phyloP scores from a whole-genome alignment of 2,888 invertebrate genomes.

The Callyntrura guangdongensis region DNA sequence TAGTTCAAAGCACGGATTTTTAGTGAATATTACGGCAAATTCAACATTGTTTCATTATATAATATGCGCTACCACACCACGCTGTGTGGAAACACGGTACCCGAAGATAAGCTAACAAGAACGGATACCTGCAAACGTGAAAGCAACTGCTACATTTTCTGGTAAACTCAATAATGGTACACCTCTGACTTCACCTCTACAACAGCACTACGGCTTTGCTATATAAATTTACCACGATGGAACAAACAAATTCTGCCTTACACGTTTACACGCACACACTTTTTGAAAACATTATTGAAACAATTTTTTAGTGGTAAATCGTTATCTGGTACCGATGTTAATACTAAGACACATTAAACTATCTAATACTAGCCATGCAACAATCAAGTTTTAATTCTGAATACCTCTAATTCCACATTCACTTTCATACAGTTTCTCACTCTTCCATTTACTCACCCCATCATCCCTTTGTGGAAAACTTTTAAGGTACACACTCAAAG shows the following conservation, averaged over 20 bases:
- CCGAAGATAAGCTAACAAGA: not conserved
- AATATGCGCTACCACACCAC: not conserved
- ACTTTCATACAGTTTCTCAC: constrained; percentile 59
- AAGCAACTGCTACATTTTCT: constrained; percentile 2
- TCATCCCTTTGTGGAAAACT: constrained; percentile 63
- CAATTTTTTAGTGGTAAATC: not conserved
- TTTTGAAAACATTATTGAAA: not conserved
- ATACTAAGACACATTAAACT: not conserved
- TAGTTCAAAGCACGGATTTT: not conserved
- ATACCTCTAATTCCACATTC: constrained; percentile 42
- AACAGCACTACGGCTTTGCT: not conserved
- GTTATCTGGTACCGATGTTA: not conserved
- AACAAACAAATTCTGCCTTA: constrained; percentile 13
- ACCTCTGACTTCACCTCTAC: not conserved
- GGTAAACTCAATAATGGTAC: not conserved
- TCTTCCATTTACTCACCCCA: constrained; percentile 52
- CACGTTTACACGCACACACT: constrained; percentile 13
- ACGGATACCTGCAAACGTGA: not conserved
- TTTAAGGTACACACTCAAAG: constrained; percentile 24
- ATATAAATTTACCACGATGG: not conserved
- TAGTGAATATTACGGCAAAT: not conserved
- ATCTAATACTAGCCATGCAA: not conserved
- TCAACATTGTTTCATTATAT: not conserved
- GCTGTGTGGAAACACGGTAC: not conserved
- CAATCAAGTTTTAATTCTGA: not conserved